Evolutionary conservation across 2,888 invertebrate genomes (phyloP).

Genomic region (Calliopum simillimum): DNA sequence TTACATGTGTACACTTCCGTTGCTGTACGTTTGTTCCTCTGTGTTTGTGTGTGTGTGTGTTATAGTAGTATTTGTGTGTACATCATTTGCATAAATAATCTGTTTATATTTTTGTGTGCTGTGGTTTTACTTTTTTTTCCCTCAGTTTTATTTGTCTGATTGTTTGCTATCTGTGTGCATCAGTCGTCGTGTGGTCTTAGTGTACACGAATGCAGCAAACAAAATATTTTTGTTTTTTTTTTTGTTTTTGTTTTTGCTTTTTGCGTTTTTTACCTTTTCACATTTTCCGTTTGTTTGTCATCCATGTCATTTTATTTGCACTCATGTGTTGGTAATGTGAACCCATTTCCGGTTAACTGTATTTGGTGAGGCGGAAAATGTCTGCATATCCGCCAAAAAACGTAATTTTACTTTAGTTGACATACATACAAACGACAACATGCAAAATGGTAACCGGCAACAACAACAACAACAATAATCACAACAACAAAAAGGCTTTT

Average conservation of each 20-base stretch:
- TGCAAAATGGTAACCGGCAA: too few relatives aligned
- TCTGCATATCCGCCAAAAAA: constrained; percentile 16
- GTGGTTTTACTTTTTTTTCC: constrained; percentile 5
- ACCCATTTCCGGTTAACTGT: background rate
- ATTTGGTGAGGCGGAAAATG: constrained; percentile 13
- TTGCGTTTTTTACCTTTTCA: constrained; percentile 28
- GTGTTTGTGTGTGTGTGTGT: constrained; percentile 12
- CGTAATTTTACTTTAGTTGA: constrained; percentile 1
- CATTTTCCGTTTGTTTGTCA: constrained; percentile 23
- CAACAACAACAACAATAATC: too few relatives aligned
- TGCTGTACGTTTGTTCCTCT: background rate
- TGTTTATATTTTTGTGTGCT: constrained; percentile 22
- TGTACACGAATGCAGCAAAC: too few relatives aligned
- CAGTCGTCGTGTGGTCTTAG: background rate
- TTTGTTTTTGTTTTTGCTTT: background rate
- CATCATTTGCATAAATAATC: constrained; percentile 33
- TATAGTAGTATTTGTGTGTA: constrained; percentile 9
- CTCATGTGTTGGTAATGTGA: constrained; percentile 2
- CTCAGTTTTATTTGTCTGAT: constrained; percentile 25
- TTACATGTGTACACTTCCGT: background rate
- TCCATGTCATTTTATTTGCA: constrained; percentile 23
- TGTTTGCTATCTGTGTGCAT: constrained; percentile 27
- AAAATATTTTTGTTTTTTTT: too few relatives aligned
- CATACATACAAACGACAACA: too few relatives aligned
- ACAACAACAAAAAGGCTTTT: too few relatives aligned